Conservation (phyloP, 1,140 invertebrate species). For the Halesus radiatus region DNA sequence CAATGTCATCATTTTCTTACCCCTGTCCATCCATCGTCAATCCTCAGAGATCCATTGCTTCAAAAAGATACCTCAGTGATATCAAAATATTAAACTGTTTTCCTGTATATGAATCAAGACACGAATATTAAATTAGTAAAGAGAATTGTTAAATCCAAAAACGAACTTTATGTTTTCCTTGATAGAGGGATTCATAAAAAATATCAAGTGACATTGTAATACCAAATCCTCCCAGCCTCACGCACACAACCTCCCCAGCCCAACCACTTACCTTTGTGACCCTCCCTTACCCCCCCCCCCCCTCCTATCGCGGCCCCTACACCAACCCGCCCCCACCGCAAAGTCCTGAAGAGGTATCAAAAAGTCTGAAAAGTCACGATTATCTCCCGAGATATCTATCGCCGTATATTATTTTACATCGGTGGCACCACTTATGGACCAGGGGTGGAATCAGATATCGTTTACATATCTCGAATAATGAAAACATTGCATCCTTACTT, state of each 20-base stretch:
- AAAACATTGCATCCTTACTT: too few species aligned
- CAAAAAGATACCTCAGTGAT: too few species aligned
- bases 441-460: slow-evolving; percentile 28
- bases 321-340: not conserved
- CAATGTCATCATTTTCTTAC: too few species aligned
- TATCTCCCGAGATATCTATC: slow-evolving; percentile 55
- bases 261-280: not conserved
- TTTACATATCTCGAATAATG: not conserved
- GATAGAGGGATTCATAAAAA: too few species aligned
- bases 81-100: too few species aligned
- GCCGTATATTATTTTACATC: slow-evolving; percentile 49
- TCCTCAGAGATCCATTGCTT: too few species aligned
- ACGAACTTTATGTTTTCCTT: too few species aligned
- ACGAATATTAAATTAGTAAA: too few species aligned
- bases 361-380: slow-evolving; percentile 58
- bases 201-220: slow-evolving; percentile 11
- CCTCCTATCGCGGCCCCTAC: not conserved
- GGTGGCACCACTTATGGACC: slow-evolving; percentile 26
- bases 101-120: too few species aligned
- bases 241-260: not conserved
- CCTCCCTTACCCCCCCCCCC: not conserved
- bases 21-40: too few species aligned
- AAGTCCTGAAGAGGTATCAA: slow-evolving; percentile 49
- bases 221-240: slow-evolving; percentile 10
- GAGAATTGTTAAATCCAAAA: too few species aligned